Evolutionary conservation across 2,888 invertebrate species (phyloP), one percentile per base, ranked within the genome.

Genomic region (Leptogaster cylindrica): DNA sequence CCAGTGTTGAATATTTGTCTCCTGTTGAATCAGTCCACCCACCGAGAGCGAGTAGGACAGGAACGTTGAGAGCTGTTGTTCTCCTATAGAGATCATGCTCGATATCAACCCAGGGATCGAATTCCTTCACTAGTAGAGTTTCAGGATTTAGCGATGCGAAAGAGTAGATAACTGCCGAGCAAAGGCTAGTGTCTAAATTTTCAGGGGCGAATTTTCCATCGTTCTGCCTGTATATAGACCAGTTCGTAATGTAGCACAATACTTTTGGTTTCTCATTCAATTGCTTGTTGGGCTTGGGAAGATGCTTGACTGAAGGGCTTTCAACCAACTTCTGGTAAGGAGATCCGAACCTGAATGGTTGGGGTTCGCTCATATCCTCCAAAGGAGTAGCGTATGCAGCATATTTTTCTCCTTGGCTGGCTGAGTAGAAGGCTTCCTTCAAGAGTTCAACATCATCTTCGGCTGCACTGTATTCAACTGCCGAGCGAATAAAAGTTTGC

Each of bases 1-100:
- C 91, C 23, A 95, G 79, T 10, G 89, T 85, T 0, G 93, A 92
- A 76, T 94, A 94, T 77, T 94, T 94, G 75, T 92, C 91, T 0
- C 92, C 93, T 0, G 89, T 86, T 0, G 94, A 95, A 79, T 96
- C 95, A 0, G 93, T 94, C 96, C 96, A 97, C 1, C 97, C 97
- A n/a, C 97, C 97, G 64, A 97, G 79, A 1, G 93, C 93, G 27
- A 97, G 81, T 4, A 94, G 78, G 0, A 92, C 88, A 0, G 81
- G 81, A 72, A 86, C 84, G 66, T 84, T 83, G 12, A 92, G 81
- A 0, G 88, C 85, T 0, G 91, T 89, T 1, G 91, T 86, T 71
- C 95, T 84, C 73, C 89, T 87, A 76, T 94, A 95, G 55, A 93
- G 85, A 78, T 89, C 92, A 77, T 95, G 92, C 52, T 93, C 92